Evolutionary conservation across 2,113 vertebrate genomes (phyloP).

Genomic region (Montifringilla adamsi): DNA sequence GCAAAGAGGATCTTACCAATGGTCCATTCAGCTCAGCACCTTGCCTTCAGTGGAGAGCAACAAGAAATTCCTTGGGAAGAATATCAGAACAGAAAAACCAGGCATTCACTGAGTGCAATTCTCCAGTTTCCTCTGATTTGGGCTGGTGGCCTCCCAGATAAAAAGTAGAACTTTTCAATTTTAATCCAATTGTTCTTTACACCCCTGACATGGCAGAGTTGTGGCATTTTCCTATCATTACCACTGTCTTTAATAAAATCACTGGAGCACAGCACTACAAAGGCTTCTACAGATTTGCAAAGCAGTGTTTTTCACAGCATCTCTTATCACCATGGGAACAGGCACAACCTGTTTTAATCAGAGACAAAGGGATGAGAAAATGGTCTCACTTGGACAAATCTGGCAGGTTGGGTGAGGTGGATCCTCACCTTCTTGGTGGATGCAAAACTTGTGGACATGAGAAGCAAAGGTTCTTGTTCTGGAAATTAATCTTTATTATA

Average conservation of each 20-base stretch:
- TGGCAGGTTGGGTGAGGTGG: not conserved
- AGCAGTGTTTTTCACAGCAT: not conserved
- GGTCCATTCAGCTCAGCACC: not conserved
- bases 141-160: not conserved
- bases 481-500: not conserved
- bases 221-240: not conserved
- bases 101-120: not conserved
- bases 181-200: not conserved
- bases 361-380: not conserved
- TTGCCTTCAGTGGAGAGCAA: not conserved
- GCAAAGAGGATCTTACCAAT: not conserved
- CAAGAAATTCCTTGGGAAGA: not conserved
- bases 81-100: not conserved
- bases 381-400: no score
- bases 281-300: not conserved
- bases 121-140: not conserved
- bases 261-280: not conserved
- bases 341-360: not conserved
- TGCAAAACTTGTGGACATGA: not conserved
- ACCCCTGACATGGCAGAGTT: not conserved
- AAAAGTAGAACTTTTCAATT: not conserved
- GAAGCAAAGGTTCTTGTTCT: not conserved
- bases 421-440: not conserved
- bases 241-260: not conserved
- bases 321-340: not conserved